phyloP scores from a whole-genome alignment of 2,888 invertebrate species.

The Protonemura montana region DNA sequence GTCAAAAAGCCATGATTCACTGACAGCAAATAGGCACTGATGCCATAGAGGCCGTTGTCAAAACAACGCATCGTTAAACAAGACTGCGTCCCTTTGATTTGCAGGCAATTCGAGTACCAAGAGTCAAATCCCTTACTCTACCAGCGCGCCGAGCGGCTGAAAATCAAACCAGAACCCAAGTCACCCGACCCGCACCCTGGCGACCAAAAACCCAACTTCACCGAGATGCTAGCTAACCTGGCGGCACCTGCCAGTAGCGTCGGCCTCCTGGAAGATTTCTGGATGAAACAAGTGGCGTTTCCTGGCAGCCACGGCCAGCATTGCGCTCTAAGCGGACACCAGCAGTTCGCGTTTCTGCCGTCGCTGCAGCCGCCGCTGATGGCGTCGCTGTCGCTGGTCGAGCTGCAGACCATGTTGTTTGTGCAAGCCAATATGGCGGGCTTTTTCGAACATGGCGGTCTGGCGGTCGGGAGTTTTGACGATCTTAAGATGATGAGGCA shows the following conservation, averaged over 20 bases:
- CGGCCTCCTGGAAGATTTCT: background rate
- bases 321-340: background rate
- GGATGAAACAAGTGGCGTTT: background rate
- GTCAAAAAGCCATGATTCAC: too few relatives aligned
- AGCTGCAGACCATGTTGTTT: constrained; percentile 35
- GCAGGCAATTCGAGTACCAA: background rate
- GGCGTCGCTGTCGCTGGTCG: constrained; percentile 34
- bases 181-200: background rate
- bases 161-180: background rate
- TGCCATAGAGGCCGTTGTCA: too few relatives aligned
- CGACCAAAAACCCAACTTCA: background rate
- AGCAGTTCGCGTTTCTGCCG: background rate
- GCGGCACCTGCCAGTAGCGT: background rate
- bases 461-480: too few relatives aligned
- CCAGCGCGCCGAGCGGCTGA: background rate
- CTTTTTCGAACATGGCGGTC: constrained; percentile 16
- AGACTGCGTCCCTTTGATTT: too few relatives aligned
- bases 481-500: too few relatives aligned
- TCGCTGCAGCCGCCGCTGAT: background rate
- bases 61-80: too few relatives aligned
- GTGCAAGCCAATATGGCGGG: constrained; percentile 36
- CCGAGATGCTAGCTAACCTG: background rate
- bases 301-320: background rate
- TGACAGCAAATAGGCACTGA: too few relatives aligned
- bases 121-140: background rate